A percentile compares a stretch with the other conserved stretches of the same genome.
Evolutionary conservation across 2,113 vertebrate genomes (phyloP).

Genomic region (Girardinichthys multiradiatus): DNA sequence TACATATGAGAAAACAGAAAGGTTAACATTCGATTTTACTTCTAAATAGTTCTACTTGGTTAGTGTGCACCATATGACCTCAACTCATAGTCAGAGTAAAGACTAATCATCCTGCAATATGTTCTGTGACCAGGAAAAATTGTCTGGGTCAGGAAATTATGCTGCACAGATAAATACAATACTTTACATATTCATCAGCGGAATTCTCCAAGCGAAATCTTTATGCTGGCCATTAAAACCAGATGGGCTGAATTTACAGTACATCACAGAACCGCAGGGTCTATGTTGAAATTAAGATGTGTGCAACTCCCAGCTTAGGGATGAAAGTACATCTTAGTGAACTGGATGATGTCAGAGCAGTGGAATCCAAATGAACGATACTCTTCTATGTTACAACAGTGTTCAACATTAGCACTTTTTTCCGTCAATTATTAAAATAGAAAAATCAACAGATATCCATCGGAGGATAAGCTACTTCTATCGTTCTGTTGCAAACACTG

Average conservation of each 20-base stretch:
- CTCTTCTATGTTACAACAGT: neutral
- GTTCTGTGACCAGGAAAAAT: constrained; percentile 57
- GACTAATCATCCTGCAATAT: constrained; percentile 68
- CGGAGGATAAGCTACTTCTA: neutral
- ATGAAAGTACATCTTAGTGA: neutral
- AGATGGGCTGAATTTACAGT: constrained; percentile 34
- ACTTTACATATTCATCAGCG: constrained; percentile 57
- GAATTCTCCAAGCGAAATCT: constrained; percentile 24
- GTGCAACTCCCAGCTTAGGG: neutral
- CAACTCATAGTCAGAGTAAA: constrained; percentile 51
- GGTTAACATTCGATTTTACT: constrained; percentile 15
- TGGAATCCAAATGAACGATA: neutral
- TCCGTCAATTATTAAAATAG: neutral
- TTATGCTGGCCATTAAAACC: constrained; percentile 11
- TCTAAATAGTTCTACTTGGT: constrained; percentile 43
- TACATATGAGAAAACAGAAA: neutral
- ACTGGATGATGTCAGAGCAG: constrained; percentile 9
- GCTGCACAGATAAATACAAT: constrained; percentile 52
- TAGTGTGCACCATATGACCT: constrained; percentile 52
- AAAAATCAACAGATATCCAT: neutral
- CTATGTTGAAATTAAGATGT: constrained; percentile 23
- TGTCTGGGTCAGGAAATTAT: constrained; percentile 67
- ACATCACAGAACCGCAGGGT: constrained; percentile 20
- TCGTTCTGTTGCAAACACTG: neutral
- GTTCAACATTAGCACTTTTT: neutral